Percentiles rank a stretch among this genome's conserved stretches.
These are phyloP conservation scores for Aphis gossypii DNA, from an alignment of 1,140 invertebrate genomes.

Conservation along the genomic window DNA sequence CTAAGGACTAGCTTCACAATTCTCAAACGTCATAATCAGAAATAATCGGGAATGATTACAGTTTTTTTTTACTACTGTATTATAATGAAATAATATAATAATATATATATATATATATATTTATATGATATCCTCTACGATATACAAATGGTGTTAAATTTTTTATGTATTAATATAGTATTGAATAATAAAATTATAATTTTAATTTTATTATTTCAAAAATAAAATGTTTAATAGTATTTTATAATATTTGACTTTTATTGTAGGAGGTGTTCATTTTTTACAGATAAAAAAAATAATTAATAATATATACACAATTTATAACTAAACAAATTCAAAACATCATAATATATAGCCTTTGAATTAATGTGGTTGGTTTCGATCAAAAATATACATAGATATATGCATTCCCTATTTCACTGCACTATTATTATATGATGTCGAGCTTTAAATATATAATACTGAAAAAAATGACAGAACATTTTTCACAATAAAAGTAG, in stretches of 20 bases:
- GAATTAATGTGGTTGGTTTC: neutral
- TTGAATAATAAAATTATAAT: neutral
- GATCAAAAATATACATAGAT: neutral
- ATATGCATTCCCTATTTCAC: neutral
- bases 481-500: constrained; percentile 28
- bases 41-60: neutral
- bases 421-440: neutral
- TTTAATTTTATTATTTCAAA: neutral
- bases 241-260: neutral
- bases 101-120: neutral
- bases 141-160: neutral
- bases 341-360: neutral
- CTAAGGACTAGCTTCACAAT: neutral
- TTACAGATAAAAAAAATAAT: neutral
- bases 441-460: neutral
- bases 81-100: neutral
- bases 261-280: neutral
- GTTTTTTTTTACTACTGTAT: neutral
- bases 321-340: neutral
- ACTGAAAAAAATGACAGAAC: neutral
- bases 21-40: neutral
- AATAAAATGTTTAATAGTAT: neutral
- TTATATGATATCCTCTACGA: neutral
- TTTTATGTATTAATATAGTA: neutral
- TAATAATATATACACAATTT: neutral